phyloP scores from a whole-genome alignment of 2,797 vertebrate genomes.

The Okamejei kenojei region DNA sequence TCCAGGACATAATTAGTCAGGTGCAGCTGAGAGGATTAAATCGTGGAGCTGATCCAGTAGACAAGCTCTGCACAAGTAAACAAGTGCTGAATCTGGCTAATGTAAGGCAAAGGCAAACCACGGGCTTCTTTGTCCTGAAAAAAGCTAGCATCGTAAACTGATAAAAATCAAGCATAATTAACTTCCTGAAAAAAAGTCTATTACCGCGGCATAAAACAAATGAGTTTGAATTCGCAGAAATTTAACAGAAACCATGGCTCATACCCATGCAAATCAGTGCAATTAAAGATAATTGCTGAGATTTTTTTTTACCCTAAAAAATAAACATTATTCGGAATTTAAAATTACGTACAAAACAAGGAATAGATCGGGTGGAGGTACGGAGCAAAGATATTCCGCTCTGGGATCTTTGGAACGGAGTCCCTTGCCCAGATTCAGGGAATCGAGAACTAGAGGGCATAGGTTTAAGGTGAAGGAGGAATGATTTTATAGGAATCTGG shows the following conservation, averaged over 20 bases:
- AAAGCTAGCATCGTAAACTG: neutral
- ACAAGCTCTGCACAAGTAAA: neutral
- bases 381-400: too few relatives aligned
- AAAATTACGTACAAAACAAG: too few relatives aligned
- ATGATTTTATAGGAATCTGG: too few relatives aligned
- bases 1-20: constrained; percentile 14
- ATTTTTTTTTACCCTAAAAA: too few relatives aligned
- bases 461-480: too few relatives aligned
- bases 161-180: neutral
- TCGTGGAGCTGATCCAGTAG: neutral
- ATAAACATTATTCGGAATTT: too few relatives aligned
- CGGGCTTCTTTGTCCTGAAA: neutral
- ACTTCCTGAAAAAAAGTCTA: neutral
- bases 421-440: too few relatives aligned
- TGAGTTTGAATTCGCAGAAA: neutral
- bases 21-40: constrained; percentile 32
- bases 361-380: too few relatives aligned
- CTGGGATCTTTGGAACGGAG: too few relatives aligned
- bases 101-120: neutral
- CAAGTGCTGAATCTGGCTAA: neutral
- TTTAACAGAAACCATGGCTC: neutral
- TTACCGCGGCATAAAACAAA: neutral
- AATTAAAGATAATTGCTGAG: neutral
- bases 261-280: neutral
- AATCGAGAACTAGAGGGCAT: too few relatives aligned